Percentiles rank a stretch among this genome's conserved stretches.
Evolutionary conservation across 2,888 invertebrate species (phyloP).

Genomic region (Euplagia quadripunctaria): DNA sequence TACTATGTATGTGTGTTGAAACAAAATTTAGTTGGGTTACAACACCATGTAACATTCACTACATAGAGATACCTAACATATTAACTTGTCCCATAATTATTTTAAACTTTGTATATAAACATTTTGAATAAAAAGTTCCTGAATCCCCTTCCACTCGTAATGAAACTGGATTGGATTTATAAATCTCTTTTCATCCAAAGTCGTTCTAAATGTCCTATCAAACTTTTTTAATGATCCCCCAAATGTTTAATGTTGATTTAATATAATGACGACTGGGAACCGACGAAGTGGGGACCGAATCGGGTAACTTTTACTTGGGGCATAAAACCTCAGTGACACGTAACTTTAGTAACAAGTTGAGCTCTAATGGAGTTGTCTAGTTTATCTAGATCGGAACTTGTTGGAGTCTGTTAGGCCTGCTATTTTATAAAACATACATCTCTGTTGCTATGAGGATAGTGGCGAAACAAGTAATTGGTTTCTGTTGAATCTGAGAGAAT

Average conservation of each 20-base stretch:
- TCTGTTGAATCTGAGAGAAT: not conserved
- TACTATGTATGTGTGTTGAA: too few species aligned
- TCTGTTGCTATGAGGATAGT: too few species aligned
- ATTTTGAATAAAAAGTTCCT: not conserved
- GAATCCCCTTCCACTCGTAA: not conserved
- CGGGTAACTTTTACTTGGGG: conserved; percentile 4
- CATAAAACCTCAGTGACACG: conserved; percentile 11
- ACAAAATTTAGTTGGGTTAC: too few species aligned
- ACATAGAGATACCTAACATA: too few species aligned
- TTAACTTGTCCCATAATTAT: too few species aligned
- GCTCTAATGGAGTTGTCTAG: conserved; percentile 17
- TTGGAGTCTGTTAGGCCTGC: not conserved
- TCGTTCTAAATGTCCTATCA: not conserved
- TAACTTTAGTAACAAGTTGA: conserved; percentile 13
- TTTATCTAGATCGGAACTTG: conserved; percentile 14
- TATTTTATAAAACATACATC: not conserved
- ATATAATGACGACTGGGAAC: not conserved
- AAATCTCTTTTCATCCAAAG: not conserved
- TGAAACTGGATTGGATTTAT: not conserved
- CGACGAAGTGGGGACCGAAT: not conserved
- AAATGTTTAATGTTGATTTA: not conserved
- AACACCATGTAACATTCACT: too few species aligned
- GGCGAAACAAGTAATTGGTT: not conserved
- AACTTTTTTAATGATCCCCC: not conserved
- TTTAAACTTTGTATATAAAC: not conserved